Conservation (phyloP, 2,797 vertebrate species). For the Coluber constrictor region DNA sequence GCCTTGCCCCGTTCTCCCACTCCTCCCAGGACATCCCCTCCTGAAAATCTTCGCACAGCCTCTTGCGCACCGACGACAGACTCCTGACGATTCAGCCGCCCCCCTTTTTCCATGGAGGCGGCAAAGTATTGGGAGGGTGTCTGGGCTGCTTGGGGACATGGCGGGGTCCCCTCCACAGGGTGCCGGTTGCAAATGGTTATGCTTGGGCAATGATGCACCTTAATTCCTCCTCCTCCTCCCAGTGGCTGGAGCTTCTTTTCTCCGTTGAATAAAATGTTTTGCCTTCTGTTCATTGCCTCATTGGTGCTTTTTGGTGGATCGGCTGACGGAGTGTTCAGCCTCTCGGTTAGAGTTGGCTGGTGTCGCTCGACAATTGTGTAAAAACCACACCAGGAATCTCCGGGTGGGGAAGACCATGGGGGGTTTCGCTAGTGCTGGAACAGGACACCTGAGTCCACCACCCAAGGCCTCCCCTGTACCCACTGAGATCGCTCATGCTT, state of each 20-base stretch:
- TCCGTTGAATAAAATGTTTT: slow-evolving; percentile 22
- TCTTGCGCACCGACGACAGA: accelerated
- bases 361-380: no score
- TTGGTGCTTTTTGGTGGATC: not conserved
- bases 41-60: no score
- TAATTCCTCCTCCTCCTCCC: not conserved
- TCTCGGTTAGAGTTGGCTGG: no score
- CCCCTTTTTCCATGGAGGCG: accelerated
- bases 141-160: not conserved
- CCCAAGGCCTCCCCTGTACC: no score
- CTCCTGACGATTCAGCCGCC: accelerated
- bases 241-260: not conserved
- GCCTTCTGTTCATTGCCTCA: not conserved
- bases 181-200: accelerated
- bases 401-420: no score
- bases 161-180: not conserved
- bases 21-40: not conserved
- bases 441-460: no score
- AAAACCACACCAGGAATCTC: no score
- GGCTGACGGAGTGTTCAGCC: accelerated
- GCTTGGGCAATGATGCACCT: not conserved
- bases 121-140: no score
- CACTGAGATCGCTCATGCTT: no score
- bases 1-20: not conserved
- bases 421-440: no score